Conservation (phyloP, 1,140 invertebrate species). For the Cataglyphis hispanica region DNA sequence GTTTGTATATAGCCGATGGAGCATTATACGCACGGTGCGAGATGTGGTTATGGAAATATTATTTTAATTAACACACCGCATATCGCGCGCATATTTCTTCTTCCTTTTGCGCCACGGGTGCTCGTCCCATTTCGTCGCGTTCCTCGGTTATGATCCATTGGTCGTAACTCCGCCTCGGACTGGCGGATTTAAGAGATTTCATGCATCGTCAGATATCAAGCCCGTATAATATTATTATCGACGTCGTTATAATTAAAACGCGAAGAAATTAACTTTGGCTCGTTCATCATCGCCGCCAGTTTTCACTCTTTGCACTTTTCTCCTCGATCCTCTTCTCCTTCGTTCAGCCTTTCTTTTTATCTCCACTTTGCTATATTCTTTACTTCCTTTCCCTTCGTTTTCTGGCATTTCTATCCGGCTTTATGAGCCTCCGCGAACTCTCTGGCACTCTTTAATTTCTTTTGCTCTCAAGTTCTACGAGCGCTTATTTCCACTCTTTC, state of each 20-base stretch:
- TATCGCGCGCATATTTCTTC: neutral
- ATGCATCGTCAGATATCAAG: slow-evolving; percentile 40
- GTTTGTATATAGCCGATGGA: neutral
- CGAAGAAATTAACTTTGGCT: slow-evolving; percentile 42
- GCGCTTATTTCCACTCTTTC: neutral
- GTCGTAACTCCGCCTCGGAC: slow-evolving; percentile 24
- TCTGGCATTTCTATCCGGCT: slow-evolving; percentile 38
- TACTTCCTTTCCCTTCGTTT: neutral
- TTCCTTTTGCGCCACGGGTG: neutral
- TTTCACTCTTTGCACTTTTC: neutral
- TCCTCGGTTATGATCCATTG: slow-evolving; percentile 40
- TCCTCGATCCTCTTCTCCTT: neutral
- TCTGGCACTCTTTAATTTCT: slow-evolving; percentile 60
- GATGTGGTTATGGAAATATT: slow-evolving; percentile 27
- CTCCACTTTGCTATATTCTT: neutral
- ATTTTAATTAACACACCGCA: slow-evolving; percentile 3
- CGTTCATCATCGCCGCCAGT: slow-evolving; percentile 28
- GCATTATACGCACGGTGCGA: neutral
- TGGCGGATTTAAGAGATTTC: slow-evolving; percentile 31
- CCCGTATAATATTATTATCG: slow-evolving; percentile 71
- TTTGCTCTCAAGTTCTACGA: slow-evolving; percentile 3
- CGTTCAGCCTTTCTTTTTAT: slow-evolving; percentile 14
- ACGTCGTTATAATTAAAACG: slow-evolving; percentile 69
- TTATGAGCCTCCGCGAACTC: slow-evolving; percentile 49
- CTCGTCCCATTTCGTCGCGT: slow-evolving; percentile 2